Conservation (phyloP, 2,113 vertebrate species). For the Empidonax alnorum region DNA sequence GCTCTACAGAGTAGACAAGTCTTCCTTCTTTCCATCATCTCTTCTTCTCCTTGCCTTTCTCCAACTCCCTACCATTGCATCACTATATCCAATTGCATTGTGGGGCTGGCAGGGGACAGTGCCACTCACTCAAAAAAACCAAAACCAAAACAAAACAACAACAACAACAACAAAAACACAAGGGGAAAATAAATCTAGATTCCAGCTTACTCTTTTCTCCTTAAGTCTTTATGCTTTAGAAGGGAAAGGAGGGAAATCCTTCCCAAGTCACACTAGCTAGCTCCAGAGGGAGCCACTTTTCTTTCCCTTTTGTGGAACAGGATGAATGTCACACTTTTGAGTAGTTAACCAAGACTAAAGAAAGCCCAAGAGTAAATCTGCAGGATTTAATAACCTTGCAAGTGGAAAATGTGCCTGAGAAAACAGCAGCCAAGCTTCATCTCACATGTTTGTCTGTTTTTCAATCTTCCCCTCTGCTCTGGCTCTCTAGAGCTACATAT, state of each 20-base stretch:
- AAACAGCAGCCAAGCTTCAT: background rate
- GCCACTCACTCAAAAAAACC: background rate
- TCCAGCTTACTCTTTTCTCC: background rate
- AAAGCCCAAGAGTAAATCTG: background rate
- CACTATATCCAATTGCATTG: background rate
- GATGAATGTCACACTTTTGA: background rate
- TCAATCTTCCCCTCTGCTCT: background rate
- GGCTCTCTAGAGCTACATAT: background rate
- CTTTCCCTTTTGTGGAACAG: background rate
- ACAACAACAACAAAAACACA: background rate
- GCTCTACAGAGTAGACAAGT: background rate
- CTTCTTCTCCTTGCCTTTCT: background rate
- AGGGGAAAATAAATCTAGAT: background rate
- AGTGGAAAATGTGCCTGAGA: background rate
- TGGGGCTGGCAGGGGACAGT: background rate
- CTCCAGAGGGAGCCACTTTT: background rate
- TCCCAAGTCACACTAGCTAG: background rate
- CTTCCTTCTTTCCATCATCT: background rate
- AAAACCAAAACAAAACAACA: too few relatives aligned
- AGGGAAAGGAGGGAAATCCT: background rate
- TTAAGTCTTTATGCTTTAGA: background rate
- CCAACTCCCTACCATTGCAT: background rate
- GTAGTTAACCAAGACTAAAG: background rate
- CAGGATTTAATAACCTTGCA: background rate
- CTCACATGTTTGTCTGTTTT: background rate